Conservation (phyloP, 2,113 vertebrate species). For the Chaetodon auriga region DNA sequence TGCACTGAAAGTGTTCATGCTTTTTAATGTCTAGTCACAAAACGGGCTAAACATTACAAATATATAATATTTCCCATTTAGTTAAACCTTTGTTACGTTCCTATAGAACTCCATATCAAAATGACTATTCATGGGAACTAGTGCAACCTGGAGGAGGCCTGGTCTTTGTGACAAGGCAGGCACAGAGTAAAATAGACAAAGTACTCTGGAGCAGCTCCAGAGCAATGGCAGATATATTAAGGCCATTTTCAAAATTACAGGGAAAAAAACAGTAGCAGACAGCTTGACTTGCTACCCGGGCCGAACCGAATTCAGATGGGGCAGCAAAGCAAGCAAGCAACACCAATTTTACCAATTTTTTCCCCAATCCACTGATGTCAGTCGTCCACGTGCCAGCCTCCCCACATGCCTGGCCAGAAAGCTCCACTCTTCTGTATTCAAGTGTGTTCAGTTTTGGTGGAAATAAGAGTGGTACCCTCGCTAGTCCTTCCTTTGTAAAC, state of each 20-base stretch:
- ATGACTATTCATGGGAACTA: constrained; percentile 95
- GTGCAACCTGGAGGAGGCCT: constrained; percentile 97
- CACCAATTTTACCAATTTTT: constrained; percentile 87
- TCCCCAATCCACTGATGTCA: constrained; percentile 80
- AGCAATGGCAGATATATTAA: constrained; percentile 94
- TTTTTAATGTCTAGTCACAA: constrained; percentile 85
- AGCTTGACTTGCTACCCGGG: constrained; percentile 85
- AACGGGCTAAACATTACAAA: constrained; percentile 86
- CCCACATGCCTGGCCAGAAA: constrained; percentile 72
- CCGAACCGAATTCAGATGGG: constrained; percentile 71
- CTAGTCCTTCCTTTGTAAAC: constrained; percentile 82
- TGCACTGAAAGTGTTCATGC: constrained; percentile 84
- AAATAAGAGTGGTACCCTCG: constrained; percentile 87
- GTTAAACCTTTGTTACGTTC: constrained; percentile 84
- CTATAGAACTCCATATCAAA: constrained; percentile 85
- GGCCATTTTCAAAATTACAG: constrained; percentile 93
- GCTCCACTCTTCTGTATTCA: constrained; percentile 76
- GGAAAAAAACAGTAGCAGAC: constrained; percentile 85
- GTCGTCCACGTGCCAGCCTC: constrained; percentile 74
- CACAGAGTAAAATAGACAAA: constrained; percentile 91
- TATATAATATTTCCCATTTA: constrained; percentile 86
- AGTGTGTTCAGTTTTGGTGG: constrained; percentile 82
- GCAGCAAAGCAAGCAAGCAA: constrained; percentile 75
- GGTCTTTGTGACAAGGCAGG: constrained; percentile 97
- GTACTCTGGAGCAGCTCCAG: constrained; percentile 84